A percentile compares a stretch with the other conserved stretches of the same genome.
phyloP scores from a whole-genome alignment of 2,797 vertebrate genomes.

The Heliangelus exortis region DNA sequence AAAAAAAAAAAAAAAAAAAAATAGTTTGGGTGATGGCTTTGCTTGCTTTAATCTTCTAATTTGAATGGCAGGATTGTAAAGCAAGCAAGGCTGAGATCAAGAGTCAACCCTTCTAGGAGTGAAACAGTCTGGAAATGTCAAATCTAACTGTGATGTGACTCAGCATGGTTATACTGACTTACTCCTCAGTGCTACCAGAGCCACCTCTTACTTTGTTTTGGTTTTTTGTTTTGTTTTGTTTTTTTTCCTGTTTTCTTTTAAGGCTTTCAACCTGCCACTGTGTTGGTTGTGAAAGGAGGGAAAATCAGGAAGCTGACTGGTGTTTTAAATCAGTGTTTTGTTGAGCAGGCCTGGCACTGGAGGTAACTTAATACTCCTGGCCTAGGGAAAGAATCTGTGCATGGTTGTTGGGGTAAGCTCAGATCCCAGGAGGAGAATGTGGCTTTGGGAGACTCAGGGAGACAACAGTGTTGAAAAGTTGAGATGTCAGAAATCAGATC shows the following conservation, averaged over 20 bases:
- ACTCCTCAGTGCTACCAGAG: neutral
- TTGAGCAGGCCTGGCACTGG: neutral
- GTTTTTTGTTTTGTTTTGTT: neutral
- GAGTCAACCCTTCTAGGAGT: neutral
- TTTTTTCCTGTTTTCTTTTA: neutral
- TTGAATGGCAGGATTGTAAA: neutral
- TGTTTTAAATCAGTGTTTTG: neutral
- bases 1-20: too few species aligned
- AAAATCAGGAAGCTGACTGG: neutral
- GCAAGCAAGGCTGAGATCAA: neutral
- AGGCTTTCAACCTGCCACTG: neutral
- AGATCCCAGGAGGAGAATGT: neutral
- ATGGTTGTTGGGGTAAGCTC: neutral
- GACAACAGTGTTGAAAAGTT: neutral
- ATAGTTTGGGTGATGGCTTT: neutral
- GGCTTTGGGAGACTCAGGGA: neutral
- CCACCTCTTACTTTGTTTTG: neutral
- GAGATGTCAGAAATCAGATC: slow-evolving; percentile 30
- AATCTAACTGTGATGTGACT: neutral
- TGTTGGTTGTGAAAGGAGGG: neutral
- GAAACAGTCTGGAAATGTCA: neutral
- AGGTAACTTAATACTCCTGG: neutral
- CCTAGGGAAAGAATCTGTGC: neutral
- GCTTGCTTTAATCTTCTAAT: neutral
- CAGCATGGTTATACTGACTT: neutral